A percentile compares a stretch with the other conserved stretches of the same genome.
Evolutionary conservation across 2,113 vertebrate species (phyloP).

Genomic region (Geococcyx californianus): DNA sequence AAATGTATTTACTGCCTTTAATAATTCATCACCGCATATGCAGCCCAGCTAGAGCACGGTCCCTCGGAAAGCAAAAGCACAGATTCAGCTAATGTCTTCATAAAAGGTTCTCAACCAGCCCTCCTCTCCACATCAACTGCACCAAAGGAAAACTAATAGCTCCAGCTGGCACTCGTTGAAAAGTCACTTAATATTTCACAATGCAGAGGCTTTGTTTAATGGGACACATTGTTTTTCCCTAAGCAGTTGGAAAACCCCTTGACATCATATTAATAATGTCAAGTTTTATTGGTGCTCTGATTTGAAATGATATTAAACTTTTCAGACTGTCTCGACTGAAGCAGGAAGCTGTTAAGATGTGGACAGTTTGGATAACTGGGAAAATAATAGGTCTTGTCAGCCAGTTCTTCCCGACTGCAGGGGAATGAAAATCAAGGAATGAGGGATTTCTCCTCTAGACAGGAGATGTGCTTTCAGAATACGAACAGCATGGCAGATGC

Average conservation of each 20-base stretch:
- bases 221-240: slow-evolving; percentile 73
- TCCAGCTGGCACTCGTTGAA: slow-evolving; percentile 72
- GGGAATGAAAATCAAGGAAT: fast-evolving
- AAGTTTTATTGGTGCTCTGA: slow-evolving; percentile 76
- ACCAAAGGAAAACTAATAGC: slow-evolving; percentile 71
- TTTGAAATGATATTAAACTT: slow-evolving; percentile 81
- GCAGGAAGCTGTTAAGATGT: slow-evolving; percentile 66
- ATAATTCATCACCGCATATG: slow-evolving; percentile 58
- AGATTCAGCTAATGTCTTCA: slow-evolving; percentile 12
- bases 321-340: slow-evolving; percentile 72
- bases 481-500: fast-evolving
- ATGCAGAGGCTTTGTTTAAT: slow-evolving; percentile 69
- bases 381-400: slow-evolving; percentile 49
- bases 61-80: slow-evolving; percentile 30
- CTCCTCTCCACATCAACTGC: slow-evolving; percentile 23
- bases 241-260: slow-evolving; percentile 73
- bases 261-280: slow-evolving; percentile 81
- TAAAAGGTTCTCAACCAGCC: slow-evolving; percentile 58
- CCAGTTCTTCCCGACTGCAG: background rate
- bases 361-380: slow-evolving; percentile 48
- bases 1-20: slow-evolving; percentile 24
- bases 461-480: background rate
- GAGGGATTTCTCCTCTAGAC: fast-evolving
- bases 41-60: background rate
- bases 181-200: slow-evolving; percentile 78